These are phyloP conservation scores for Lacerta bilineata DNA, from an alignment of 2,797 vertebrate species.

Conservation along the genomic window DNA sequence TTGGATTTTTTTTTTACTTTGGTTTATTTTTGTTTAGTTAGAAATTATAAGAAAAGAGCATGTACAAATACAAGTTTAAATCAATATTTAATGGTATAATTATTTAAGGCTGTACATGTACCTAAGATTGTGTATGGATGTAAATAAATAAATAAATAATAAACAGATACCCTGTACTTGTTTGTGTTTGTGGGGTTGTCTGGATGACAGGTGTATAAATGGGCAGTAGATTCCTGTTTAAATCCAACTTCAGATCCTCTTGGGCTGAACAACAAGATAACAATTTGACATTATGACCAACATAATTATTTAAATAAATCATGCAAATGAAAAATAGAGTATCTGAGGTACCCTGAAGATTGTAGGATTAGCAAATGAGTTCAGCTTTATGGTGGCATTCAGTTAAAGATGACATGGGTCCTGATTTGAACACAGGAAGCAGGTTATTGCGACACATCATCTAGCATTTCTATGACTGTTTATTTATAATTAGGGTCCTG, in stretches of 20 bases:
- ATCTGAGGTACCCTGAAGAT: slow-evolving; percentile 28
- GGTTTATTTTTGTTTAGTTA: too few relatives aligned
- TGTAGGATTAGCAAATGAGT: neutral
- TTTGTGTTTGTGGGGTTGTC: neutral
- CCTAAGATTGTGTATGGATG: too few relatives aligned
- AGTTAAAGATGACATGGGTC: neutral
- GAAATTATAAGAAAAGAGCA: too few relatives aligned
- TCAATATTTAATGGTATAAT: too few relatives aligned
- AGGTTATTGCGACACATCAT: slow-evolving; percentile 26
- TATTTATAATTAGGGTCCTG: slow-evolving; percentile 39
- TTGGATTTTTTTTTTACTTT: too few relatives aligned
- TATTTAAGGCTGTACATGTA: too few relatives aligned
- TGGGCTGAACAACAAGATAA: neutral
- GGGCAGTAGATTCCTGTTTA: neutral
- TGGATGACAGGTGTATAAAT: too few relatives aligned
- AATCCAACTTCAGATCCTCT: slow-evolving; percentile 11
- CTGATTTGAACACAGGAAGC: slow-evolving; percentile 47
- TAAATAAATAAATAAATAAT: too few relatives aligned
- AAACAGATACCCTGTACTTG: neutral
- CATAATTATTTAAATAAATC: slow-evolving; percentile 12
- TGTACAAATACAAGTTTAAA: too few relatives aligned
- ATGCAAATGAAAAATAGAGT: slow-evolving; percentile 11
- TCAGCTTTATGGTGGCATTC: neutral
- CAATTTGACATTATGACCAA: neutral
- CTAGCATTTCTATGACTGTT: slow-evolving; percentile 48